These are phyloP conservation scores for mouse (Mus musculus) DNA, from an alignment of 2,113 vertebrate genomes.

Conservation along the genomic window GRCm39 chr3:60635001-60635500, in stretches of 20 bases:
- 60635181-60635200: background rate
- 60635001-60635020: background rate
- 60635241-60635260: conserved; percentile 38
- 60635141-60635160: background rate
- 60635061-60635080: conserved; percentile 38
- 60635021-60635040: background rate
- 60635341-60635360: conserved; percentile 55
- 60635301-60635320: conserved; percentile 41
- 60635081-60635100: background rate
- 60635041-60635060: background rate
- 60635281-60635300: conserved; percentile 56
- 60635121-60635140: background rate
- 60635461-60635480: conserved; percentile 47
- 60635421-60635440: conserved; percentile 64
- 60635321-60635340: conserved; percentile 60
- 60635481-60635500: conserved; percentile 44
- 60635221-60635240: background rate
- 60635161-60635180: background rate
- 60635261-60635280: conserved; percentile 44
- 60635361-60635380: conserved; percentile 72
- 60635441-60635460: conserved; percentile 61
- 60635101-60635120: background rate
- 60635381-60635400: conserved; percentile 67
- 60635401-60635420: conserved; percentile 46
- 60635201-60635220: background rate